Base-by-base conservation (phyloP, 2,797 vertebrate genomes). In the Hybognathus amarus region DNA sequence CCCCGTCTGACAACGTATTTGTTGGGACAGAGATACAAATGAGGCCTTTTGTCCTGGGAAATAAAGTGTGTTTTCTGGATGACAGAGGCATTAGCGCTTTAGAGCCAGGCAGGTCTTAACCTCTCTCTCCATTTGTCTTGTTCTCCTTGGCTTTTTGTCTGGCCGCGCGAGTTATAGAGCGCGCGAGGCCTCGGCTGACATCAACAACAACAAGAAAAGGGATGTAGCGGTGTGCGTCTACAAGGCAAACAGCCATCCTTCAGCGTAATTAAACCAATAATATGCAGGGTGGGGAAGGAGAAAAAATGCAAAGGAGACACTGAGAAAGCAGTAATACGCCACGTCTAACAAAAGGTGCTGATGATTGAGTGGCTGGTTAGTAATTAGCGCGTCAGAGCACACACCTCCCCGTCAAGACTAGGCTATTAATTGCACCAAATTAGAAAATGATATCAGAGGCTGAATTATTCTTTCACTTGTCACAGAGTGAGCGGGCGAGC, bases 321-420 rank as follows among this genome's bases (percentile, higher is more conserved):
- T 77, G 78, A 85, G 79, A 79, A 89, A 85, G 96, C 95, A 96
- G 96, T 95, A 95, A 96, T 95, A 95, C 94, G 93, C 93, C 95
- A 95, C 94, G 94, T 97, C 96, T 96, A 98, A 99, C 97, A 98
- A 98, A 98, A 98, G 97, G 96, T 98, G 96, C 97, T 97, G 97
- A 98, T 99, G 97, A 99, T 97, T 97, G 97, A 99, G 97, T 96
- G 96, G 96, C 97, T 97, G 97, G 95, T 94, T 96, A 97, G 96
- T 99, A 98, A 99, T 99, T 99, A 99, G 97, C 93, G 95, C 97
- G 96, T 97, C 97, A 97, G 96, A 95, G 95, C 95, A 94, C 95
- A 81, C 95, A 94, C 95, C 96, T 97, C 95, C 95, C 94, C 94
- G 93, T 95, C 94, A 94, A 96, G 95, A 95, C 96, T 96, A 94